These are phyloP conservation scores for Melanostoma scalare DNA, from an alignment of 2,888 invertebrate species.

Conservation along the genomic window DNA sequence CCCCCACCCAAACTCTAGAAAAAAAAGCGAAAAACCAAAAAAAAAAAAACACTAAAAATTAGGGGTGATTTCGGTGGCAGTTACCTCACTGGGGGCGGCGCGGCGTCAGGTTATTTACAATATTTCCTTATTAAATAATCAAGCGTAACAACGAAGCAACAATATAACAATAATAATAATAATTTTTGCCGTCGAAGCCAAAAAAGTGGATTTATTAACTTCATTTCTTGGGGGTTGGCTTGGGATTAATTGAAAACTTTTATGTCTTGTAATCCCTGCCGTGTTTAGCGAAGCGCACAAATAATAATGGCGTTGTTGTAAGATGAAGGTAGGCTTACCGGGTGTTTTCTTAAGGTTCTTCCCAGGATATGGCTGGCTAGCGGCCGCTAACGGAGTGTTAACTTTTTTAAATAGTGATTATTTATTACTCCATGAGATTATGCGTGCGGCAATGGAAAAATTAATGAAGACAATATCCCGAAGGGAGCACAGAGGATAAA, in stretches of 20 bases:
- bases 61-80: constrained; percentile 35
- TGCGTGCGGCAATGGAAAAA: constrained; percentile 56
- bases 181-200: constrained; percentile 50
- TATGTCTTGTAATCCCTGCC: constrained; percentile 42
- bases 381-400: constrained; percentile 62
- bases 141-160: constrained; percentile 65
- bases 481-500: background rate
- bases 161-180: constrained; percentile 66
- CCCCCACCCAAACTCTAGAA: background rate
- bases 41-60: constrained; percentile 19
- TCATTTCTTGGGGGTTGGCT: constrained; percentile 49
- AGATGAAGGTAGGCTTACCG: background rate
- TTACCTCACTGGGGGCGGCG: background rate
- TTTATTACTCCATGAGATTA: constrained; percentile 67
- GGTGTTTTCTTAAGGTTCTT: background rate
- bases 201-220: constrained; percentile 52
- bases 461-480: constrained; percentile 44
- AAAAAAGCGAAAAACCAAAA: constrained; percentile 9
- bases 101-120: constrained; percentile 66
- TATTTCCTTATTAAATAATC: constrained; percentile 69
- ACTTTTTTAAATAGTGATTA: constrained; percentile 64
- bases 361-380: constrained; percentile 16
- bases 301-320: constrained; percentile 28
- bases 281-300: constrained; percentile 48
- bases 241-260: constrained; percentile 64